Evolutionary conservation across 1,140 invertebrate genomes (phyloP).

Genomic region (Orussus abietinus): DNA sequence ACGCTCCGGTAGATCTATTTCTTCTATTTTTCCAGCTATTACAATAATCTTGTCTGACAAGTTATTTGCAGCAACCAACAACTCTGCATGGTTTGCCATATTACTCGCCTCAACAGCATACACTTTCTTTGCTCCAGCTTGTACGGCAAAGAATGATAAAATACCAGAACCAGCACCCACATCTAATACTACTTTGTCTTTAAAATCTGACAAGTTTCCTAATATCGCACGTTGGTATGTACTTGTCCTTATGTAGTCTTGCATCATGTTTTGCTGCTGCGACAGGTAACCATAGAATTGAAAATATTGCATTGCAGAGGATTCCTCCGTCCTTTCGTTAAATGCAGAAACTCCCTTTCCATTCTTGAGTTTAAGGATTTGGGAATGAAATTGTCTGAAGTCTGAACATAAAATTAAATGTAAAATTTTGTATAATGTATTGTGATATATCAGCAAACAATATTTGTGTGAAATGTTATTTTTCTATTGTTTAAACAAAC

Average conservation of each 20-base stretch:
- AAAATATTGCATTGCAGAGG: slow-evolving; percentile 96
- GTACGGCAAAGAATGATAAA: slow-evolving; percentile 96
- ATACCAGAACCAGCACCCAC: slow-evolving; percentile 97
- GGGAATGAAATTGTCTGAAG: slow-evolving; percentile 72
- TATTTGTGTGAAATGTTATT: slow-evolving; percentile 8
- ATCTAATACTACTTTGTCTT: slow-evolving; percentile 90
- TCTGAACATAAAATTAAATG: slow-evolving; percentile 51
- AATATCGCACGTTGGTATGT: slow-evolving; percentile 98
- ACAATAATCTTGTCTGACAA: slow-evolving; percentile 83
- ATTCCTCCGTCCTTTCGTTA: slow-evolving; percentile 94
- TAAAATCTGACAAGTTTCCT: slow-evolving; percentile 90
- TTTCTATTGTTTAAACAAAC: slow-evolving; percentile 7
- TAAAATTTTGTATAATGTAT: slow-evolving; percentile 4
- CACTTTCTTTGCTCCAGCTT: slow-evolving; percentile 94
- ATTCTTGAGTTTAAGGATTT: slow-evolving; percentile 73
- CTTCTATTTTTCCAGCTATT: slow-evolving; percentile 97
- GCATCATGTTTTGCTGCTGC: slow-evolving; percentile 99
- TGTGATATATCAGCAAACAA: too few relatives aligned
- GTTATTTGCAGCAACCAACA: slow-evolving; percentile 87
- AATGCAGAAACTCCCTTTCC: slow-evolving; percentile 82
- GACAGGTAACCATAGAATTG: slow-evolving; percentile 98
- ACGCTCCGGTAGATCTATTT: slow-evolving; percentile 90
- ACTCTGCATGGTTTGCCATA: slow-evolving; percentile 96
- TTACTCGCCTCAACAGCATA: slow-evolving; percentile 98
- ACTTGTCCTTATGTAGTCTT: slow-evolving; percentile 96